Base-by-base conservation (phyloP, 1,140 invertebrate genomes). In the Berghia stephanieae region DNA sequence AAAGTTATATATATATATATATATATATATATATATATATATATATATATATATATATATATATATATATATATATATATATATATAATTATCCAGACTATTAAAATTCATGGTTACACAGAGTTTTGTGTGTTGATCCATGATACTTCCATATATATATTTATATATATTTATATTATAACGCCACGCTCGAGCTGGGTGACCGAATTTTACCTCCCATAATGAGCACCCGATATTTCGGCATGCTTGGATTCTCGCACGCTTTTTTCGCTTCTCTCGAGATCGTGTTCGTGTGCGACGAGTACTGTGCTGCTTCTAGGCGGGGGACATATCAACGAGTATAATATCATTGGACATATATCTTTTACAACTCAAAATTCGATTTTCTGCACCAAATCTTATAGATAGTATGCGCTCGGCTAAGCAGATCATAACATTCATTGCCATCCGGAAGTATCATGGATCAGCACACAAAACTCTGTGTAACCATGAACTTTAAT, bases 21-120 rank as follows among this genome's bases (percentile, higher is more conserved):
- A 42, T 66, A 42, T 66, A 57, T 60, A 42, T 75, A 42, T 66
- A 63, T 75, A 57, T 75, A 66, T 40, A n/a, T 75, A 36, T 75
- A 31, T 66, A 66, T 75, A 57, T 42, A 42, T 75, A 18, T 43
- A 66, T 63, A 27, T 34, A 42, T 36, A n/a, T n/a, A 71, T 38
- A 18, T 71, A 6, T 71, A 43, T n/a, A 27, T 71, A 44, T n/a
- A 43, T 71, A 27, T 70, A 27, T 43, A 44, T 70, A 43, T 40
- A n/a, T 70, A 43, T 70, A 44, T 70, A 31, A 8, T 34, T 6
- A 42, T 27, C 31, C 40, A 42, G 5, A 36, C 40, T 21, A 38
- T 36, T 34, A 42, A 5, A 21, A 4, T 24, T 68, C 16, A 38
- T n/a, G n/a, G 6, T 13, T n/a, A 38, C 34, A 4, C 38, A 0